Evolutionary conservation across 1,140 invertebrate genomes (phyloP), one percentile per base, ranked within the genome.

Genomic region (Diorhabda sublineata): DNA sequence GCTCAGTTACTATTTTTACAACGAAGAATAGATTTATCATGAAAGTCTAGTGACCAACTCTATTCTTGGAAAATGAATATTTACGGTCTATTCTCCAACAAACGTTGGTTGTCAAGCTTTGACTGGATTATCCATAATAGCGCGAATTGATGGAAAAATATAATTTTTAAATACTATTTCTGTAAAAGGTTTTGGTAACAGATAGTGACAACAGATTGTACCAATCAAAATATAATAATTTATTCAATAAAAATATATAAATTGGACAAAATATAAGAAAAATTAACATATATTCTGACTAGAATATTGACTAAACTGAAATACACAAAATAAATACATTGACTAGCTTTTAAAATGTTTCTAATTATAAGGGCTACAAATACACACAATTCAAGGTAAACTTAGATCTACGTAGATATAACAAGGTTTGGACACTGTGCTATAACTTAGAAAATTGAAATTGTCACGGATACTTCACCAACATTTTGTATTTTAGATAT

Each of bases 221-320:
- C 47, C 47, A 52, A 66, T 68, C 61, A 68, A 68, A 68, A 61
- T 68, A 68, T 56, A 61, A 62, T 68, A 61, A 61, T 62, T 56
- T 68, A 68, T 68, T 68, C 56, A 66, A 66, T 66, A 66, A 66
- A 66, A 66, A 66, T 68, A 68, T 68, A 68, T 68, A 68, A 68
- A 68, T 63, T 57, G 58, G 42, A 44, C 61, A 56, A 68, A 62
- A 68, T 68, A 62, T 63, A 68, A 62, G 43, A 56, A 62, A 68
- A 68, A 68, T 62, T 42, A 68, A 68, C 59, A 68, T 60, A 44
- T 59, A 66, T 66, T 66, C 11, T 64, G 65, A 66, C 65, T 66
- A 66, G 65, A 66, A 66, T 60, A 66, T 59, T 66, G 65, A 66
- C 65, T 66, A 66, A 66, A 66, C 43, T 66, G n/a, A 66, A 66